Evolutionary conservation across 2,888 invertebrate species (phyloP).

Genomic region (Onchidella celtica): DNA sequence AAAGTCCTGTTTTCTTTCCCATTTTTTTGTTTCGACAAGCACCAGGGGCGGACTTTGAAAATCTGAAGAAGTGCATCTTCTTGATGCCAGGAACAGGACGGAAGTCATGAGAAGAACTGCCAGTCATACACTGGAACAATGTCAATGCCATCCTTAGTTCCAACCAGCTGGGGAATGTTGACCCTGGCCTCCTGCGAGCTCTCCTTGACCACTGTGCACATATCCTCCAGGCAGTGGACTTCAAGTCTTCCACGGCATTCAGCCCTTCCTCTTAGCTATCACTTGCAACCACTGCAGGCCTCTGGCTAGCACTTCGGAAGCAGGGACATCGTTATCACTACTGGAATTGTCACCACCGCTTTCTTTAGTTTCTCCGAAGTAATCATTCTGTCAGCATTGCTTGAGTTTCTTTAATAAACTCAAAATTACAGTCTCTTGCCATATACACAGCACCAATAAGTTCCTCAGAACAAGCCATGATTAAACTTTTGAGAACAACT

Average conservation of each 20-base stretch:
- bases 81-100: background rate
- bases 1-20: too few relatives aligned
- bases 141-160: slow-evolving; percentile 43
- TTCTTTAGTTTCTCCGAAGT: too few relatives aligned
- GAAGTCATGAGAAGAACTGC: slow-evolving; percentile 27
- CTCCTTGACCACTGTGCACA: slow-evolving; percentile 38
- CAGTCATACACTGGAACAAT: slow-evolving; percentile 48
- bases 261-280: slow-evolving; percentile 21
- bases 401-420: too few relatives aligned
- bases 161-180: slow-evolving; percentile 51
- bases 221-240: slow-evolving; percentile 47
- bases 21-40: too few relatives aligned
- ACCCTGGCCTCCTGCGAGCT: slow-evolving; percentile 28
- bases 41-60: background rate
- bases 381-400: too few relatives aligned
- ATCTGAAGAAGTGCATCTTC: background rate
- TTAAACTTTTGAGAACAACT: too few relatives aligned
- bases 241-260: slow-evolving; percentile 20
- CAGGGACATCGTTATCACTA: too few relatives aligned
- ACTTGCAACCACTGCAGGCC: slow-evolving; percentile 41
- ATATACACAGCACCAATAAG: too few relatives aligned
- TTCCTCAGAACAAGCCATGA: too few relatives aligned
- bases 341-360: too few relatives aligned
- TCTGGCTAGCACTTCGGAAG: slow-evolving; percentile 24
- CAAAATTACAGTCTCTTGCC: too few relatives aligned